A percentile compares a stretch with the other conserved stretches of the same genome.
Conservation (phyloP, 2,113 vertebrate species). For the Pelmatolapia mariae region DNA sequence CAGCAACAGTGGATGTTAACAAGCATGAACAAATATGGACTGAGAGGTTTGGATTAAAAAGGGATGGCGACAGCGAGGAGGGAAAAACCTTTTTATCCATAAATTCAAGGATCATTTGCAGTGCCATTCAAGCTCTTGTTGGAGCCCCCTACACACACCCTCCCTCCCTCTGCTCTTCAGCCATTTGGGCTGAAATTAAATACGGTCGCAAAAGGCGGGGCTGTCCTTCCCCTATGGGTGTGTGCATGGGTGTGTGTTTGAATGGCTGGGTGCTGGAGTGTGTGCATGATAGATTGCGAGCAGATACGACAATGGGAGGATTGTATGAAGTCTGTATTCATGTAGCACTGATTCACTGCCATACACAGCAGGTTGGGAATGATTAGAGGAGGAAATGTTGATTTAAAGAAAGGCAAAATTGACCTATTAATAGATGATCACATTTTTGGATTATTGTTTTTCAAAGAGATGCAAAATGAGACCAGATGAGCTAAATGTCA, state of each 20-base stretch:
- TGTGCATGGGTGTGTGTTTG: background rate
- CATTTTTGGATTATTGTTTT: background rate
- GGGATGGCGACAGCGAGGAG: background rate
- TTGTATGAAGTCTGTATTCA: conserved; percentile 66
- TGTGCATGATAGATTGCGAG: conserved; percentile 28
- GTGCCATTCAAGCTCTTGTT: conserved; percentile 58
- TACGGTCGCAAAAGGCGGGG: conserved; percentile 46
- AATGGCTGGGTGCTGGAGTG: background rate
- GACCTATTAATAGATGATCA: background rate
- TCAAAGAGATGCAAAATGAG: background rate
- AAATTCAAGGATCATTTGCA: conserved; percentile 65
- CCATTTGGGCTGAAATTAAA: conserved; percentile 70
- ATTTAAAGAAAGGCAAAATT: background rate
- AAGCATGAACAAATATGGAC: background rate
- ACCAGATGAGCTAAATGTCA: background rate
- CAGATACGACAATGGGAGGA: conserved; percentile 55
- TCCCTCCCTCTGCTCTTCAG: background rate
- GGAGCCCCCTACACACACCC: background rate
- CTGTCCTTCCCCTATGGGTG: background rate
- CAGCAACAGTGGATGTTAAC: background rate
- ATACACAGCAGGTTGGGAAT: conserved; percentile 14
- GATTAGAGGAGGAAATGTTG: background rate
- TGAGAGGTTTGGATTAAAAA: background rate
- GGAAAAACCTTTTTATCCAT: conserved; percentile 19
- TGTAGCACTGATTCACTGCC: conserved; percentile 48